These are phyloP conservation scores for Megaceryle torquata DNA, from an alignment of 2,113 vertebrate species.

Conservation along the genomic window DNA sequence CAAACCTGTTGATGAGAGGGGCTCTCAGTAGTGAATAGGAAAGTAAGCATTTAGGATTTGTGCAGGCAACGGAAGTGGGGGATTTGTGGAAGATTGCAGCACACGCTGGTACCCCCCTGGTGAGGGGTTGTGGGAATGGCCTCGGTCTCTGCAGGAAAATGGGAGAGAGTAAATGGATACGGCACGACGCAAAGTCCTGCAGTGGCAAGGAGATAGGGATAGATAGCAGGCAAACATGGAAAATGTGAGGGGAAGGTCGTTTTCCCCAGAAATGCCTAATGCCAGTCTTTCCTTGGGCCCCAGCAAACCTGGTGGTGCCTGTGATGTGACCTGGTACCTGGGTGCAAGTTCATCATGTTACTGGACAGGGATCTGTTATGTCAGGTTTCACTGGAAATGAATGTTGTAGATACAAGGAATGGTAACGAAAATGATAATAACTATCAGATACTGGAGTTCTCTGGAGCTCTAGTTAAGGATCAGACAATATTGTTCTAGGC, in stretches of 20 bases:
- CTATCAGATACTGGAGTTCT: neutral
- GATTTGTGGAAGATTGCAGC: neutral
- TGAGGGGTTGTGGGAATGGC: rapidly evolving
- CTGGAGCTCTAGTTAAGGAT: neutral
- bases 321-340: neutral
- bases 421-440: neutral
- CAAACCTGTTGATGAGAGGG: neutral
- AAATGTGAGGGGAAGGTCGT: neutral
- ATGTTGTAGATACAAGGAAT: neutral
- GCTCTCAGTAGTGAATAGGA: neutral
- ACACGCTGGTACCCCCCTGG: neutral
- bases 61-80: neutral
- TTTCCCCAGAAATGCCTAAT: neutral
- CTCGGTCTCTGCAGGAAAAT: neutral
- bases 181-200: neutral
- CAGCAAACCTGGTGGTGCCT: neutral
- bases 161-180: neutral
- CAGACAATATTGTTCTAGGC: neutral
- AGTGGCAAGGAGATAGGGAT: neutral
- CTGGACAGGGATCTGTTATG: neutral
- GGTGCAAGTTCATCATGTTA: neutral
- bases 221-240: neutral
- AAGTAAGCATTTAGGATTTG: neutral
- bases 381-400: neutral
- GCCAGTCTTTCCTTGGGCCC: neutral